Conservation (phyloP, 2,113 vertebrate species). For the Paracanthobrama guichenoti region DNA sequence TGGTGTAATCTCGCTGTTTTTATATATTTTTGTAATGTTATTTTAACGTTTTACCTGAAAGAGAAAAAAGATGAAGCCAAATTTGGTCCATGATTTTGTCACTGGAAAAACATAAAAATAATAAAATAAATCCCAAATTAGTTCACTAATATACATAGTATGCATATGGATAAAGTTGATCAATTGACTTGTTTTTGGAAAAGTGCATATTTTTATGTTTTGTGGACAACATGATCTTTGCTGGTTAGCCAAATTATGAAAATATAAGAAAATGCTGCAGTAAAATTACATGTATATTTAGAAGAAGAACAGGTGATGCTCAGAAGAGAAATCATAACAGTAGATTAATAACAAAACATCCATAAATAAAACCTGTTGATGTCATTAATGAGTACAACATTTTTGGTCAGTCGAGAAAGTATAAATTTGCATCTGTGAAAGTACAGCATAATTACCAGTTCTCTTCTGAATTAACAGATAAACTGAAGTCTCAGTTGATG, state of each 20-base stretch:
- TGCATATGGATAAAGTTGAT: too few relatives aligned
- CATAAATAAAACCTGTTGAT: neutral
- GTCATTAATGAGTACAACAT: neutral
- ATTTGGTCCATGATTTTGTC: neutral
- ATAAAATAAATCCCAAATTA: neutral
- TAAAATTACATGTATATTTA: neutral
- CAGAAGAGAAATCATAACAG: too few relatives aligned
- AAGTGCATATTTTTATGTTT: neutral
- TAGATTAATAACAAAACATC: neutral
- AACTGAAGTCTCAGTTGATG: neutral
- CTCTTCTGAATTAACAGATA: neutral
- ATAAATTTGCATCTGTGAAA: neutral
- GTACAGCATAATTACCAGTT: neutral
- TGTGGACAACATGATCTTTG: neutral
- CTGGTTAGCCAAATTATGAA: neutral
- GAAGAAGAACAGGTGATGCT: too few relatives aligned
- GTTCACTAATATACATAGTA: neutral
- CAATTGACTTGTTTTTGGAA: too few relatives aligned
- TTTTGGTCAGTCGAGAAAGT: too few relatives aligned
- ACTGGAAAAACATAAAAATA: neutral
- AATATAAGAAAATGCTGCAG: neutral
- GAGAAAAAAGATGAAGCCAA: neutral
- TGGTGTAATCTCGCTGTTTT: neutral
- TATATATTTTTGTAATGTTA: neutral
- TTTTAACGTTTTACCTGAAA: neutral